Evolutionary conservation across 2,888 invertebrate genomes (phyloP).

Genomic region (Microctonus hyperodae): DNA sequence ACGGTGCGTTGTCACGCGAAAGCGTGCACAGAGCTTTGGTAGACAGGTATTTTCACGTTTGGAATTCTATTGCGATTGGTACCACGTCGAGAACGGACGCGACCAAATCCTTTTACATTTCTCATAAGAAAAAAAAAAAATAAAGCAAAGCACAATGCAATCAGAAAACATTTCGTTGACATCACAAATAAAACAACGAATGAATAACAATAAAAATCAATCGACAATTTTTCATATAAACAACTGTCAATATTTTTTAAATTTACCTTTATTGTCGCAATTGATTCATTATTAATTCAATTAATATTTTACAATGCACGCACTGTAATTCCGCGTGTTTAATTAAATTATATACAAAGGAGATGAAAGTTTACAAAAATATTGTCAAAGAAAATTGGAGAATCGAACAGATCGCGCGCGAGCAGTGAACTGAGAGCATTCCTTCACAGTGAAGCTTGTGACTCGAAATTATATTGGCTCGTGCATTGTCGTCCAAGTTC

Average conservation of each 20-base stretch:
- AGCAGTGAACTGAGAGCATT: conserved; percentile 59
- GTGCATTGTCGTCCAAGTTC: conserved; percentile 33
- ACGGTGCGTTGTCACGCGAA: conserved; percentile 41
- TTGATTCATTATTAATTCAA: background rate
- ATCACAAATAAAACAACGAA: no score
- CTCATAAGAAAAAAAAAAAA: no score
- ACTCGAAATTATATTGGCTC: conserved; percentile 35
- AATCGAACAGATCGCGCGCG: conserved; percentile 40
- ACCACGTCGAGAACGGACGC: conserved; percentile 33
- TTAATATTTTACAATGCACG: background rate
- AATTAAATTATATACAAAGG: no score
- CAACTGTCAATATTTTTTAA: no score
- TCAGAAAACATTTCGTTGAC: no score
- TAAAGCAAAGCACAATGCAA: no score
- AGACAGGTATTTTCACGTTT: conserved; percentile 31
- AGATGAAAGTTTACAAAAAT: background rate
- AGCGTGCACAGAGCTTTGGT: conserved; percentile 31
- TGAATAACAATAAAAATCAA: no score
- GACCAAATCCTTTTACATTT: background rate
- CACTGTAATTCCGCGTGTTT: background rate
- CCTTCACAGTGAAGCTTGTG: conserved; percentile 45
- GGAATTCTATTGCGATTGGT: conserved; percentile 33
- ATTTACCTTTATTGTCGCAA: background rate
- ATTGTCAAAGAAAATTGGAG: conserved; percentile 3
- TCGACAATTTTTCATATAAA: no score